Base-by-base conservation (phyloP, 2,113 vertebrate genomes). In the Gallinago jamesoni region DNA sequence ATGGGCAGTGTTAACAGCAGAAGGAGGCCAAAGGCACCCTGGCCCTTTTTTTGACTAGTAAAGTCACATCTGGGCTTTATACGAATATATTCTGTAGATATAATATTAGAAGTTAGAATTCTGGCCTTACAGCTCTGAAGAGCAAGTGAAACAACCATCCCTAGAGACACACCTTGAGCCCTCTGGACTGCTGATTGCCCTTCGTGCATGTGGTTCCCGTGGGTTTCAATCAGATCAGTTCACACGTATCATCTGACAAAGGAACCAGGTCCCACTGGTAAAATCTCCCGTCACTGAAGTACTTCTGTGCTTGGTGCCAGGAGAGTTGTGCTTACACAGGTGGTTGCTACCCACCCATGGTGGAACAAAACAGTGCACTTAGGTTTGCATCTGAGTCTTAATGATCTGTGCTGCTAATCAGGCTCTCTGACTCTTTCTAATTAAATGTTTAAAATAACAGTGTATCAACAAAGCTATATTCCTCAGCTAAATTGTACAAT, bases 381-480 rank as follows among this genome's bases (percentile, higher is more conserved):
- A 18, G 35, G 43, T 84, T 78, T 87, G 41, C 66, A 30, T 53
- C 60, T 39, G 35, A 37, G 13, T 41, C 52, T 57, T 77, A 84
- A 56, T 62, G 56, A 41, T 57, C 55, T 50, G 6, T 62, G 53
- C 60, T 31, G 59, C 57, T 94, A 75, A 95, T 69, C 86, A 57
- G 81, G 81, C 53, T 83, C 53, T 39, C 59, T 14, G 56, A 53
- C 64, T 96, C 50, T 63, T 93, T 74, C 91, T 84, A 31, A 85
- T 77, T 75, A 92, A 93, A 91, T 22, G 12, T 82, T 86, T 90
- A 92, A 97, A 88, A 56, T 67, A 91, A 15, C 59, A 79, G n/a
- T 2, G 2, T 7, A 64, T 25, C 35, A 39, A 70, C 17, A 37
- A 93, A 80, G 8, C 73, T 83, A 7, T 84, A 74, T 73, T 64